Evolutionary conservation across 2,888 invertebrate species (phyloP), one percentile per base, ranked within the genome.

Genomic region (Latrodectus elegans): DNA sequence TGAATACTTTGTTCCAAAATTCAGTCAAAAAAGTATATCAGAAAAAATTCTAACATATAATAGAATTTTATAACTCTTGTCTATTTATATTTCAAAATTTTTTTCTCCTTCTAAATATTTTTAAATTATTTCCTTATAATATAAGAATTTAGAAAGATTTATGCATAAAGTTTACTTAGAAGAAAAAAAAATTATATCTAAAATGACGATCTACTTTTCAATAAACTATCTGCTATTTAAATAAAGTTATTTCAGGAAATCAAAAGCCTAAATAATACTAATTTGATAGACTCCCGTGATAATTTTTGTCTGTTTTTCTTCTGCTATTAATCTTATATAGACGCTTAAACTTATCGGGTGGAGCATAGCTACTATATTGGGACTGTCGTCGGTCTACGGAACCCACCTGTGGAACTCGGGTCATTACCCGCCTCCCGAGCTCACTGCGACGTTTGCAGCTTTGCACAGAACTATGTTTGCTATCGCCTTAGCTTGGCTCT

Each of bases 381-480:
- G 75, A 8, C 10, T 84, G 26, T 74, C 64, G 4, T 79, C 88
- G 1, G 53, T 88, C 1, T 88, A 88, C 55, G 88, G 88, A 0
- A 84, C 79, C 3, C 88, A 88, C 22, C 51, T 51, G 8, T 88
- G 88, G 88, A 88, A 88, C 71, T 79, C 72, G 8, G 88, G 84
- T 8, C 64, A 75, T 4, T 80, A 80, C 49, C 88, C 74, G 8
- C 65, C 77, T 1, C 71, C 79, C 8, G 79, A 82, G 67, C 71
- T 88, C 3, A 80, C 88, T 14, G 83, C 88, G 4, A 65, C 87
- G 11, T 90, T 90, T 52, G 90, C 90, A n/a, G 88, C 89, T 8
- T 55, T 89, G 17, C 90, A 90, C 71, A 74, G 90, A 60, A 84
- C 89, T 0, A 76, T 85, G 6, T 90, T 90, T 79, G 76, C 89